A percentile compares a stretch with the other conserved stretches of the same genome.
Conservation (phyloP, 2,888 invertebrate genomes). For the Ypsolopha scabrella region DNA sequence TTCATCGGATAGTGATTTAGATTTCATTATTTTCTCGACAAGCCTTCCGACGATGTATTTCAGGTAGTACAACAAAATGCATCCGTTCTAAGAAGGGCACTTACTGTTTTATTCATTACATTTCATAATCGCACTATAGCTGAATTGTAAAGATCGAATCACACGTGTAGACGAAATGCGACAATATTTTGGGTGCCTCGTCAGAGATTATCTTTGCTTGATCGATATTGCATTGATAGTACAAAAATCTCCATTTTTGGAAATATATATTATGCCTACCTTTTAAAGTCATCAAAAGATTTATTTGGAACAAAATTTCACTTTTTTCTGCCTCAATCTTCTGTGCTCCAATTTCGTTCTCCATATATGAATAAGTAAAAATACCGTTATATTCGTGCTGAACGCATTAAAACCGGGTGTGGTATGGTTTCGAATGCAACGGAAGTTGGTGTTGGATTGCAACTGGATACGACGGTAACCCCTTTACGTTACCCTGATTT, state of each 20-base stretch:
- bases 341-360: too few relatives aligned
- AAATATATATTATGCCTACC: too few relatives aligned
- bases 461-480: slow-evolving; percentile 42
- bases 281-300: too few relatives aligned
- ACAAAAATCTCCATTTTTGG: neutral
- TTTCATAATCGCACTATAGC: slow-evolving; percentile 35
- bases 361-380: too few relatives aligned
- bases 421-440: slow-evolving; percentile 14
- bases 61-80: too few relatives aligned
- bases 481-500: slow-evolving; percentile 18
- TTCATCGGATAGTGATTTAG: too few relatives aligned
- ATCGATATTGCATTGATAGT: slow-evolving; percentile 10
- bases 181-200: slow-evolving; percentile 32
- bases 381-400: neutral
- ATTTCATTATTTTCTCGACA: too few relatives aligned
- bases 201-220: slow-evolving; percentile 33
- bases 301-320: too few relatives aligned
- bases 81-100: too few relatives aligned
- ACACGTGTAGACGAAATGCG: slow-evolving; percentile 39
- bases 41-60: too few relatives aligned
- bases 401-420: neutral
- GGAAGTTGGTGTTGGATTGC: slow-evolving; percentile 62
- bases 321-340: too few relatives aligned
- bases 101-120: too few relatives aligned
- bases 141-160: slow-evolving; percentile 35